Conservation (phyloP, 2,797 vertebrate species). For the Acipenser transmontanus region DNA sequence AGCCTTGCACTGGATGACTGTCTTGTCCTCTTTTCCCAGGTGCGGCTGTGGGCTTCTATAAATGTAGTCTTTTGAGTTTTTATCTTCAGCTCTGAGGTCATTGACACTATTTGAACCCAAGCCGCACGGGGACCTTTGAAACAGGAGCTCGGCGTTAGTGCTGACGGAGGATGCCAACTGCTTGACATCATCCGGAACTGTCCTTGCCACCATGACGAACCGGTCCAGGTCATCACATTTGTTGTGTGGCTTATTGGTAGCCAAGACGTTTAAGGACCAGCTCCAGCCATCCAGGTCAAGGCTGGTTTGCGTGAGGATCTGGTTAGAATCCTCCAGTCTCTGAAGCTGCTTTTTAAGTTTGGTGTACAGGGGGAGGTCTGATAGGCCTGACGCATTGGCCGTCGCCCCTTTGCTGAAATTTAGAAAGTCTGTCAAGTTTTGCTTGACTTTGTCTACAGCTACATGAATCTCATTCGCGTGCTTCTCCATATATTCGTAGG, state of each 20-base stretch:
- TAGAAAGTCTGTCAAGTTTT: slow-evolving; percentile 68
- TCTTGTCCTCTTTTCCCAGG: slow-evolving; percentile 38
- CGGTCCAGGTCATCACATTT: slow-evolving; percentile 86
- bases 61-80: slow-evolving; percentile 32
- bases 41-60: slow-evolving; percentile 37
- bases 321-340: slow-evolving; percentile 84
- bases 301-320: slow-evolving; percentile 82
- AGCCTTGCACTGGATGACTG: slow-evolving; percentile 45
- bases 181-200: slow-evolving; percentile 79
- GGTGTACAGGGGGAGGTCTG: slow-evolving; percentile 69
- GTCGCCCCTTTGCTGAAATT: slow-evolving; percentile 72
- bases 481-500: slow-evolving; percentile 75
- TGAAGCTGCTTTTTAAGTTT: slow-evolving; percentile 82
- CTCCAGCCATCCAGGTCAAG: slow-evolving; percentile 68
- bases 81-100: slow-evolving; percentile 38
- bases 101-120: slow-evolving; percentile 41
- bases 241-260: slow-evolving; percentile 61
- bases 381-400: slow-evolving; percentile 67
- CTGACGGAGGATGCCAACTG: slow-evolving; percentile 81
- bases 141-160: slow-evolving; percentile 72
- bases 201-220: slow-evolving; percentile 87
- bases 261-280: slow-evolving; percentile 76
- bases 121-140: slow-evolving; percentile 51
- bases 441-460: slow-evolving; percentile 70
- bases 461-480: slow-evolving; percentile 73